phyloP scores from a whole-genome alignment of 2,113 vertebrate species.

The Bettongia penicillata region DNA sequence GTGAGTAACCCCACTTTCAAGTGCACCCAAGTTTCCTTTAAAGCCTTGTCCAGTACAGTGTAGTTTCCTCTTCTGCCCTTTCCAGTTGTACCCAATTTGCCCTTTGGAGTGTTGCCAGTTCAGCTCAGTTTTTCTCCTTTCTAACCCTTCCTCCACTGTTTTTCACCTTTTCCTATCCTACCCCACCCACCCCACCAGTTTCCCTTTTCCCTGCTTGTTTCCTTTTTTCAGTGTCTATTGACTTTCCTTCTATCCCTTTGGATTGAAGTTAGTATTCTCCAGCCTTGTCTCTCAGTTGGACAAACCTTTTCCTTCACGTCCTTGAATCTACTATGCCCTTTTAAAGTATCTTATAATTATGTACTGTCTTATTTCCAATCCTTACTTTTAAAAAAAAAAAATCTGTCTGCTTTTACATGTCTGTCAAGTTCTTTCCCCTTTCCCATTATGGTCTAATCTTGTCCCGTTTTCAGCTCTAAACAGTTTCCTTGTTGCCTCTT shows the following conservation, averaged over 20 bases:
- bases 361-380: background rate
- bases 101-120: slow-evolving; percentile 77
- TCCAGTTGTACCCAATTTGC: slow-evolving; percentile 72
- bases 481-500: slow-evolving; percentile 68
- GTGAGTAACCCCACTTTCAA: slow-evolving; percentile 85
- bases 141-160: slow-evolving; percentile 27
- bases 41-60: slow-evolving; percentile 77
- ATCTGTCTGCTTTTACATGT: slow-evolving; percentile 36
- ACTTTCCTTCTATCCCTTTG: slow-evolving; percentile 46
- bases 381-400: slow-evolving; percentile 39
- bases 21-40: slow-evolving; percentile 81
- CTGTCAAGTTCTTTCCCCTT: background rate
- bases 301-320: slow-evolving; percentile 50
- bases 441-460: slow-evolving; percentile 57
- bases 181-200: background rate
- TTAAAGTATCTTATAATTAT: slow-evolving; percentile 46
- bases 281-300: slow-evolving; percentile 58
- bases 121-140: slow-evolving; percentile 70
- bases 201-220: slow-evolving; percentile 32
- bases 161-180: slow-evolving; percentile 43
- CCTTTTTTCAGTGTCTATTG: slow-evolving; percentile 53
- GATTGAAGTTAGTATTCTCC: slow-evolving; percentile 62
- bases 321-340: slow-evolving; percentile 58
- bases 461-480: slow-evolving; percentile 48
- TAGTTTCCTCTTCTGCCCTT: slow-evolving; percentile 77